Base-by-base conservation (phyloP, 2,113 vertebrate species). In the Neopipo cinnamomea region DNA sequence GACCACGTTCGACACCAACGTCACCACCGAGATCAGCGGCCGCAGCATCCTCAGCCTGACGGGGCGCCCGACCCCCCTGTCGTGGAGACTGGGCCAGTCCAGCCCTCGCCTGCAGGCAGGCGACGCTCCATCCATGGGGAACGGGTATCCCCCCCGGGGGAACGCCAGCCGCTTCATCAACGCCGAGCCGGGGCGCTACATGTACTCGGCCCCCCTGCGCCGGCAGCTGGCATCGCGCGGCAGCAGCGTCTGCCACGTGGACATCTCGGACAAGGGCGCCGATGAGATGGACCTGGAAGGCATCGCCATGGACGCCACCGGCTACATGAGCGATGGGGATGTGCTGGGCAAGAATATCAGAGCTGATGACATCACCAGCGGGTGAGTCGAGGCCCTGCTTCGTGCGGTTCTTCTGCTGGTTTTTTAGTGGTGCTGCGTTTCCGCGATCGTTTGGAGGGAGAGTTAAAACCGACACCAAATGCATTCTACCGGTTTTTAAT, bases 321-420 rank as follows among this genome's bases (percentile, higher is more conserved):
- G 99, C 22, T 99, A 99, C 95, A 99, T 99, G 99, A 99, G 99
- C 2, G 99, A 99, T 0, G 99, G 99, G 23, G 99, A 99, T 1
- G 99, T 99, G 75, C 98, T 99, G 92, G 98, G 98, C 96, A 99
- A 99, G 98, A 99, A 99, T 59, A 97, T 99, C 35, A 97, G 98
- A n/a, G 88, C 98, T 0, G 99, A 99, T 19, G 99, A 99, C 46
- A 98, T 99, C 95, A 98, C 98, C 1, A 99, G 99, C 1, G 99
- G 99, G 99, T 99, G 71, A 98, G 99, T 95, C 2, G 8, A 0
- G 2, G 5, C 23, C 10, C 0, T 2, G 1, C 22, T 35, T 3
- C 0, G 0, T 1, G 16, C 0, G 11, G 1, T 13, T 23, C 41
- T 35, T 24, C 17, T 0, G 0, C 20, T 42, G n/a, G 3, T 5